These are phyloP conservation scores for Philereme transversata DNA, from an alignment of 2,888 invertebrate species.

Conservation along the genomic window DNA sequence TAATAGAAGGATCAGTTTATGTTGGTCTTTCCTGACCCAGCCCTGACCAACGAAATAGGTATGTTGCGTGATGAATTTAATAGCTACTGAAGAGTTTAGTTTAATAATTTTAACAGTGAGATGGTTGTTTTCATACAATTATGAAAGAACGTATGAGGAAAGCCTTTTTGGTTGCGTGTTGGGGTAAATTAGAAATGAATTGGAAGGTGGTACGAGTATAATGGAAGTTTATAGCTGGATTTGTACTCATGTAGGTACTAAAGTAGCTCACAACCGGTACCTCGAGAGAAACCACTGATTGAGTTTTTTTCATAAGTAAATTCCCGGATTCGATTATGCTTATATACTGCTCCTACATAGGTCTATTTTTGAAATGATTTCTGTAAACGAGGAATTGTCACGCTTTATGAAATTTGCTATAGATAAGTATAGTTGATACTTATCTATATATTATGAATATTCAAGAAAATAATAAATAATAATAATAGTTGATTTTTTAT, in stretches of 20 bases:
- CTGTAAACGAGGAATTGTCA: too few species aligned
- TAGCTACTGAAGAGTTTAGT: conserved; percentile 41
- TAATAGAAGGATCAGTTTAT: conserved; percentile 36
- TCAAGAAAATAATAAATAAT: too few species aligned
- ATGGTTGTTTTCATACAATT: conserved; percentile 51
- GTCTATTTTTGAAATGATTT: too few species aligned
- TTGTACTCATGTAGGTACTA: conserved; percentile 1
- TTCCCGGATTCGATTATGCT: too few species aligned
- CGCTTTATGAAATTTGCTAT: too few species aligned
- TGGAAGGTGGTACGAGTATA: conserved; percentile 34
- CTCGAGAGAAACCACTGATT: too few species aligned
- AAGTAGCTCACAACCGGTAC: not conserved
- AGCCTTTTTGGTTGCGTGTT: conserved; percentile 37
- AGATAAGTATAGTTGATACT: too few species aligned
- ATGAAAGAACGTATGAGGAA: conserved; percentile 43
- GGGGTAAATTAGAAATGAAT: conserved; percentile 35
- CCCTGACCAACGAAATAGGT: conserved; percentile 68
- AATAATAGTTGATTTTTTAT: too few species aligned
- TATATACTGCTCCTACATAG: too few species aligned
- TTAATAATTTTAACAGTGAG: conserved; percentile 40
- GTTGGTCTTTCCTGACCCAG: conserved; percentile 55
- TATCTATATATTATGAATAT: too few species aligned
- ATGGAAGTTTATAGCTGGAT: conserved; percentile 22
- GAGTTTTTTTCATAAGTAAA: too few species aligned
- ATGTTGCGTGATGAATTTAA: conserved; percentile 65